Percentiles rank a stretch among this genome's conserved stretches.
Conservation (phyloP, 2,888 invertebrate genomes). For the Leptopilina drosophilae region DNA sequence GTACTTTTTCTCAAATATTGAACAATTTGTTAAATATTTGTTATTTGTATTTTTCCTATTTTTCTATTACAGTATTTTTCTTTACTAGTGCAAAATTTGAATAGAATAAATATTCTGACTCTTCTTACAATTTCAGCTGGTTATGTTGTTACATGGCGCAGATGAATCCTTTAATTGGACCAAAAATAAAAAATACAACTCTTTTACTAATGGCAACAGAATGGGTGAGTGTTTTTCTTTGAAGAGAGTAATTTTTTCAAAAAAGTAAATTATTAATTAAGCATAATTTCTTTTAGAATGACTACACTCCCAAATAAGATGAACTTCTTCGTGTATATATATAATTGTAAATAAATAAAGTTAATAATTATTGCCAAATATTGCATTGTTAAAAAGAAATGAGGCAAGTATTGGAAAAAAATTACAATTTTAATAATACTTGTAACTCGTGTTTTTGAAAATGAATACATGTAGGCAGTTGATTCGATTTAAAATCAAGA, state of each 20-base stretch:
- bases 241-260: background rate
- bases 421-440: background rate
- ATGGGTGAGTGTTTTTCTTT: slow-evolving; percentile 82
- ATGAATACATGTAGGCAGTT: background rate
- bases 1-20: slow-evolving; percentile 75
- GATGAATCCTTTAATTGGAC: slow-evolving; percentile 95
- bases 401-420: slow-evolving; percentile 3
- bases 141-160: slow-evolving; percentile 94
- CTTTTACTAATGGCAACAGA: slow-evolving; percentile 87
- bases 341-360: slow-evolving; percentile 30
- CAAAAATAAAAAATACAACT: slow-evolving; percentile 84
- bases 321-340: background rate
- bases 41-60: no score
- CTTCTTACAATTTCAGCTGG: slow-evolving; percentile 81
- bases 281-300: slow-evolving; percentile 4
- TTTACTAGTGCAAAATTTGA: no score
- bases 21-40: no score
- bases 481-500: background rate
- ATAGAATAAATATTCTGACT: background rate
- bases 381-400: background rate
- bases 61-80: no score
- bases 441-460: background rate
- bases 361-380: background rate
- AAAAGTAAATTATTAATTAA: background rate
- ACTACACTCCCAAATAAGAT: background rate